phyloP scores from a whole-genome alignment of 2,113 vertebrate genomes.

The Eretmochelys imbricata region DNA sequence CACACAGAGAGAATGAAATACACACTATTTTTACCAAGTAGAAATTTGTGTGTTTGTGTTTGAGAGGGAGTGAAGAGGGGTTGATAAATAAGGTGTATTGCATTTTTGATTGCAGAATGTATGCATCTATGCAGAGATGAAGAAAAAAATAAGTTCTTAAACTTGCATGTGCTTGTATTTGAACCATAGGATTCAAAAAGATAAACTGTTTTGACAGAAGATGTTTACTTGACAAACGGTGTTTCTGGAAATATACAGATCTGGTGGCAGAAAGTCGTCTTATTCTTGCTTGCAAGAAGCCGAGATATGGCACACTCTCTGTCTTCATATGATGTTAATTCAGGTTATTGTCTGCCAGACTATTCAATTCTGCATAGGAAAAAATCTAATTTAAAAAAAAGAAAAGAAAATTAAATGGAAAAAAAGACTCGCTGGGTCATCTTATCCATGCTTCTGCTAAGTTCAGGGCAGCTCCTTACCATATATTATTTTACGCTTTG shows the following conservation, averaged over 20 bases:
- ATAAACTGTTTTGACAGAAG: not conserved
- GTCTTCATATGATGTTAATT: constrained; percentile 10
- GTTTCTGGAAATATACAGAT: not conserved
- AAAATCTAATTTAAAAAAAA: constrained; percentile 37
- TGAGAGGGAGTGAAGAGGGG: not conserved
- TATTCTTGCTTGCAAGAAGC: constrained; percentile 3
- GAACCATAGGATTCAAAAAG: not conserved
- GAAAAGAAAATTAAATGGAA: constrained; percentile 24
- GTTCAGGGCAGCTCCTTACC: not conserved
- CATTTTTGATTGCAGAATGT: not conserved
- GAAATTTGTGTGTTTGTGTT: not conserved
- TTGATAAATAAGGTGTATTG: fast-evolving
- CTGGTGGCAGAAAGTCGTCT: not conserved
- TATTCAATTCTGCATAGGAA: not conserved
- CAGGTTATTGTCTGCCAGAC: not conserved
- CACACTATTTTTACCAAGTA: not conserved
- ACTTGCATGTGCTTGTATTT: not conserved
- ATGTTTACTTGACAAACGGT: not conserved
- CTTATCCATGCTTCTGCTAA: not conserved
- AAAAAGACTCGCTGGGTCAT: not conserved
- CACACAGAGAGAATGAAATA: not conserved
- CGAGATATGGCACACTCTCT: not conserved
- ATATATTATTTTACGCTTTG: not conserved
- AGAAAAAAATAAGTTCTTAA: fast-evolving
- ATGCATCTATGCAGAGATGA: fast-evolving